These are phyloP conservation scores for Actinopyga echinites DNA, from an alignment of 53 echinoderm and acorn worm species.

Conservation along the genomic window DNA sequence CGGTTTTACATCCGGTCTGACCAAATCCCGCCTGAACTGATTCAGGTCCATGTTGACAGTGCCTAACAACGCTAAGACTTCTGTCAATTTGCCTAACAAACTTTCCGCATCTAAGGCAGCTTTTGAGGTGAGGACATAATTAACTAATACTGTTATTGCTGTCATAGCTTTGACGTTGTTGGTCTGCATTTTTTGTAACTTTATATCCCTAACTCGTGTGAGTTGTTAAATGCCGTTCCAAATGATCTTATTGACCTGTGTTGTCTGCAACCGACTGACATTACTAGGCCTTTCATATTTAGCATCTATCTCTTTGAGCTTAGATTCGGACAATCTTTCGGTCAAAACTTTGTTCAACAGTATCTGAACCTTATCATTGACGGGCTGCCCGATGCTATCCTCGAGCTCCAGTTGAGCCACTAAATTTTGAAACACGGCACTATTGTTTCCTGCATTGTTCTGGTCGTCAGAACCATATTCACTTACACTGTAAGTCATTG, in stretches of 20 bases:
- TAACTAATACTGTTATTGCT: not conserved
- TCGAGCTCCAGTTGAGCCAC: too few species aligned
- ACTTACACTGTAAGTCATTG: too few species aligned
- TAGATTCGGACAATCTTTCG: not conserved
- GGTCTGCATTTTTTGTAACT: not conserved
- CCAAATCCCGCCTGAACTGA: not conserved
- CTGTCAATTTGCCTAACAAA: not conserved
- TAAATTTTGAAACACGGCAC: too few species aligned
- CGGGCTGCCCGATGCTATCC: too few species aligned
- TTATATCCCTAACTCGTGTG: not conserved
- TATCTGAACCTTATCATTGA: too few species aligned
- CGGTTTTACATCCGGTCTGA: not conserved
- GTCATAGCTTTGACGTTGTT: not conserved
- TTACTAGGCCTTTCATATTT: conserved; percentile 17
- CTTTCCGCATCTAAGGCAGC: too few species aligned
- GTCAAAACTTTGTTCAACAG: too few species aligned
- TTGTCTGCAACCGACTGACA: not conserved
- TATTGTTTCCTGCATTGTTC: too few species aligned
- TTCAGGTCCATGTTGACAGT: not conserved
- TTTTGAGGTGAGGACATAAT: not conserved
- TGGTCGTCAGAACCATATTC: too few species aligned
- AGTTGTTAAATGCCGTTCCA: not conserved
- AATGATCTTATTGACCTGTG: not conserved
- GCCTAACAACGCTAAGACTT: not conserved
- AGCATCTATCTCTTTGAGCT: not conserved